Evolutionary conservation across 1,140 invertebrate species (phyloP), one percentile per base, ranked within the genome.

Genomic region (Cryptotermes secundus): DNA sequence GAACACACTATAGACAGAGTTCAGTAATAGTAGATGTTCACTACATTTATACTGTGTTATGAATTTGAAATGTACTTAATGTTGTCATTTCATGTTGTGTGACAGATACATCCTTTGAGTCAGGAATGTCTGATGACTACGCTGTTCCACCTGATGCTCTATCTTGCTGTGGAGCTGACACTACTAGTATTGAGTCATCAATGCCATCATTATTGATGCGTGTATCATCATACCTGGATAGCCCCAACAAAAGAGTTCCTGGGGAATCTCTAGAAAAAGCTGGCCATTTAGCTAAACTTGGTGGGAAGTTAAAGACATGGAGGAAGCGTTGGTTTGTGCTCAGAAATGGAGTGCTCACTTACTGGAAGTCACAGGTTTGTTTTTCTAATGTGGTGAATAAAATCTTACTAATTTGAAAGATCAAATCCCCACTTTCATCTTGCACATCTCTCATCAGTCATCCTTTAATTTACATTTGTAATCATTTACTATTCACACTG

Each of bases 291-390:
- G 97, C 97, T 24, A 99, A 99, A 90, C 91, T 99, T 59, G 97
- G 97, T 80, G 97, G 97, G 24, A 98, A 98, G 90, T 91, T 99
- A 2, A 99, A 98, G 91, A 98, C 97, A 0, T 99, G 97, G 97
- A 92, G 96, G 86, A 96, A 97, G 88, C 91, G 97, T 87, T 99
- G 96, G 95, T 99, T 99, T 88, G 96, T 98, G 0, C 90, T 99
- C 1, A 97, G 97, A 88, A 97, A 98, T 90, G 97, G 97, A 38
- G 94, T 94, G 0, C 90, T 99, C 0, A 96, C 94, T 3, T 99
- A 99, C 89, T 99, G 97, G 95, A 99, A 98, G 90, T 96, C 95
- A 82, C 92, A 92, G 89, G 92, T 93, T 86, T 84, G 87, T 84
- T 12, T 42, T 14, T n/a, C 2, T n/a, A 72, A 31, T 72, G 19